Percentiles rank a stretch among this genome's conserved stretches.
Evolutionary conservation across 2,113 vertebrate species (phyloP).

Genomic region (Morone chrysops): DNA sequence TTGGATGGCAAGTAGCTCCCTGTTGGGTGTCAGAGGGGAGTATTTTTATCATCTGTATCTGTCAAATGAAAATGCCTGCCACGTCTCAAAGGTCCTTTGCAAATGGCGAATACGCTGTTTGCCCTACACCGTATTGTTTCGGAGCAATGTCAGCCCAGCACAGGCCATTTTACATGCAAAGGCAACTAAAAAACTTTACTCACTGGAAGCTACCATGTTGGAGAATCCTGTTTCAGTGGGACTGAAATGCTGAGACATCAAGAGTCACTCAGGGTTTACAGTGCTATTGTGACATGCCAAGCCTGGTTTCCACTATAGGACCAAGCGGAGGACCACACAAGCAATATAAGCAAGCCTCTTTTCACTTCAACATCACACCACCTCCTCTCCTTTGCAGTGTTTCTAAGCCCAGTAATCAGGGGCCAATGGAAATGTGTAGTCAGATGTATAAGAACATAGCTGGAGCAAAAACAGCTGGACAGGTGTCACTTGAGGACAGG

Average conservation of each 20-base stretch:
- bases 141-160: conserved; percentile 30
- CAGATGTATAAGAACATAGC: background rate
- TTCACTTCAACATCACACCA: background rate
- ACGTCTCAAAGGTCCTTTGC: conserved; percentile 46
- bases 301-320: background rate
- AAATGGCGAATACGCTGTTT: conserved; percentile 35
- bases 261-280: background rate
- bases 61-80: conserved; percentile 55
- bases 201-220: background rate
- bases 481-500: conserved; percentile 22
- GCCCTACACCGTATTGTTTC: conserved; percentile 30
- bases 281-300: background rate
- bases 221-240: background rate
- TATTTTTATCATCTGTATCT: conserved; percentile 62
- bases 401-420: background rate
- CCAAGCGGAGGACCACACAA: background rate
- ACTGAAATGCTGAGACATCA: background rate
- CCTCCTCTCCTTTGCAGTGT: background rate
- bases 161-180: conserved; percentile 9
- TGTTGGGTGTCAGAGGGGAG: conserved; percentile 52
- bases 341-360: background rate
- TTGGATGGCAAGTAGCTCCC: conserved; percentile 47
- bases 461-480: conserved; percentile 4
- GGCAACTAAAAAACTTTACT: background rate
- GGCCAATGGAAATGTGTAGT: background rate